Base-by-base conservation (phyloP, 2,888 invertebrate genomes). In the Lithosia quadra region DNA sequence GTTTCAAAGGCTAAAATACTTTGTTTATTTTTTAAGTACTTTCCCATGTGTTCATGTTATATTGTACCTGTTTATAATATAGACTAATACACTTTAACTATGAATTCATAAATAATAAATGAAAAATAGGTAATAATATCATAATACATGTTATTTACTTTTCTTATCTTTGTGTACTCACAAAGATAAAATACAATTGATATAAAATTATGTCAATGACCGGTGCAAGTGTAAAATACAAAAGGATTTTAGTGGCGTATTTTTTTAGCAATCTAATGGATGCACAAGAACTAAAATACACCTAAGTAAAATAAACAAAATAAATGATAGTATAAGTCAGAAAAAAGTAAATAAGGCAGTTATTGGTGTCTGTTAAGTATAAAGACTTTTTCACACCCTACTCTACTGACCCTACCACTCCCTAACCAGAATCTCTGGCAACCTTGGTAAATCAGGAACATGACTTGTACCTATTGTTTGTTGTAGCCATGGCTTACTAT, bases 181-280 rank as follows among this genome's bases (percentile, higher is more conserved):
- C 3, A 67, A 55, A 28, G 79, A 78, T 80, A 80, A 80, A 67
- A 70, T 68, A 21, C 39, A 57, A 61, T 61, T 69, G 74, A 74
- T 67, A 73, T 21, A 21, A 49, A 53, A 36, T 66, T 67, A 76
- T 66, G 82, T 80, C 80, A 79, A 59, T 77, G 80, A 77, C 77
- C 77, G 63, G 43, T 65, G 34, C 59, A 66, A 66, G 39, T 24
- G 13, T 22, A 2, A 43, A 0, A 24, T 24, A 43, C 18, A 43
- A 49, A 49, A 18, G 1, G 7, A 49, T 49, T 49, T 49, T 49
- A 15, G 39, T 39, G 15, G 15, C 15, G 39, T 13, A 43, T 43
- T 43, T 43, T 43, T 18, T 43, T 39, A 4, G 18, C 28, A 28
- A 28, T 28, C 8, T 18, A n/a, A n/a, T 49, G n/a, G 49, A n/a